These are phyloP conservation scores for Eurytoma californica DNA, from an alignment of 2,888 invertebrate species.

Conservation along the genomic window DNA sequence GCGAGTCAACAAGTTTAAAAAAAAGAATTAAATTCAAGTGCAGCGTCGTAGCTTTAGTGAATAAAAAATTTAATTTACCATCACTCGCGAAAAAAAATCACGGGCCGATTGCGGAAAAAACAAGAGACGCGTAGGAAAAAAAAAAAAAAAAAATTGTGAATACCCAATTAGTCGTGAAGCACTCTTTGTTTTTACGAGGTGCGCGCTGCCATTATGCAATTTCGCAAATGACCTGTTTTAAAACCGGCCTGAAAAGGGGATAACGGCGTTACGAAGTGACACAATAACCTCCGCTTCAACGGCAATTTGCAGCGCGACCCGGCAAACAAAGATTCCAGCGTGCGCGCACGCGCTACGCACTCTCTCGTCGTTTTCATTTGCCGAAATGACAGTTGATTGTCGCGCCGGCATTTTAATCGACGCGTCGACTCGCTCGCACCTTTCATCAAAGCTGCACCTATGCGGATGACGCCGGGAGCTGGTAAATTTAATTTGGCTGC, in stretches of 20 bases:
- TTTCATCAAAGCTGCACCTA: slow-evolving; percentile 9
- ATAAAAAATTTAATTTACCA: too few relatives aligned
- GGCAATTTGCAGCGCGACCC: slow-evolving; percentile 57
- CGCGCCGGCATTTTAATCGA: slow-evolving; percentile 25
- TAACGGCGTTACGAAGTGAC: slow-evolving; percentile 56
- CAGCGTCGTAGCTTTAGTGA: too few relatives aligned
- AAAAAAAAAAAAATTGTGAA: background rate
- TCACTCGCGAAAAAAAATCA: too few relatives aligned
- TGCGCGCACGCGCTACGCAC: background rate
- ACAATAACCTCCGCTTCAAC: slow-evolving; percentile 61
- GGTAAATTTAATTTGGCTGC: background rate
- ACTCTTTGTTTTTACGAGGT: slow-evolving; percentile 9
- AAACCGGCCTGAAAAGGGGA: slow-evolving; percentile 33
- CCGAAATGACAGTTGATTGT: slow-evolving; percentile 45
- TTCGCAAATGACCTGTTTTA: slow-evolving; percentile 28
- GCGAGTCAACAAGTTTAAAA: too few relatives aligned
- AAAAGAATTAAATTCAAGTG: too few relatives aligned
- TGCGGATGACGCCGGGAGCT: too few relatives aligned
- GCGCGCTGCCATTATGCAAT: background rate
- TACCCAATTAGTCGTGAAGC: slow-evolving; percentile 18
- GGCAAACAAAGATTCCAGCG: slow-evolving; percentile 44
- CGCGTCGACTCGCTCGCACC: background rate
- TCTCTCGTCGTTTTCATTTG: slow-evolving; percentile 32
- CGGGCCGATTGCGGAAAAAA: too few relatives aligned
- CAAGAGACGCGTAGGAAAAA: background rate